Base-by-base conservation (phyloP, 2,797 vertebrate genomes). In the Onychomys leucogaster region DNA sequence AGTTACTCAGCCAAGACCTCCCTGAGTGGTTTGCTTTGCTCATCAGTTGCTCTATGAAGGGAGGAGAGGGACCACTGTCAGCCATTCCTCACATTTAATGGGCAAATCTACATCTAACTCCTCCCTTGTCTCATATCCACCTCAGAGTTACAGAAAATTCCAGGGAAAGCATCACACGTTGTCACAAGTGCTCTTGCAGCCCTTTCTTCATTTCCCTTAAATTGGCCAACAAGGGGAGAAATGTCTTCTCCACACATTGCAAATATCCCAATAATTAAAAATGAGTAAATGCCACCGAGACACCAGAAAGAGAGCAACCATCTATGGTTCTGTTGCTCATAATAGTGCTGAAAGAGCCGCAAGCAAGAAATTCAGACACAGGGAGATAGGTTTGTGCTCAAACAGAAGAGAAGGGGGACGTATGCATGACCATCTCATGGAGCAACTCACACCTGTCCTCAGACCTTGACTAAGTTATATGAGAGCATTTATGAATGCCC, bases 181-280 rank as follows among this genome's bases (percentile, higher is more conserved):
- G 8, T 37, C 25, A 19, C 25, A 27, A 34, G n/a, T 3, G 17
- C 5, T 73, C 10, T 43, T 11, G 11, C 10, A 46, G 10, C 43
- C n/a, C 29, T 87, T 59, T 27, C 49, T 65, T 55, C 46, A 23
- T 76, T 76, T 90, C 52, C 27, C 37, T 94, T 73, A 91, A 80
- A 25, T 8, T 1, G 0, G 69, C 43, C 34, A 78, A 90, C 3
- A 46, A 9, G 41, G 13, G 37, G 27, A 94, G 76, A 96, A 92
- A 89, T 17, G 55, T 25, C 55, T 81, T 76, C n/a, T 91, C 16
- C 67, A 71, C 17, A 37, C 1, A 91, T 52, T 67, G 46, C 65
- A 91, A 91, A 75, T 46, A 63, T 5, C 78, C 59, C 61, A 88
- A 69, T 80, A 82, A 84, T 77, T 92, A 49, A 73, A 94, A 89